Percentiles rank a stretch among this genome's conserved stretches.
Evolutionary conservation across 2,888 invertebrate species (phyloP).

Genomic region (Agriopis marginaria): DNA sequence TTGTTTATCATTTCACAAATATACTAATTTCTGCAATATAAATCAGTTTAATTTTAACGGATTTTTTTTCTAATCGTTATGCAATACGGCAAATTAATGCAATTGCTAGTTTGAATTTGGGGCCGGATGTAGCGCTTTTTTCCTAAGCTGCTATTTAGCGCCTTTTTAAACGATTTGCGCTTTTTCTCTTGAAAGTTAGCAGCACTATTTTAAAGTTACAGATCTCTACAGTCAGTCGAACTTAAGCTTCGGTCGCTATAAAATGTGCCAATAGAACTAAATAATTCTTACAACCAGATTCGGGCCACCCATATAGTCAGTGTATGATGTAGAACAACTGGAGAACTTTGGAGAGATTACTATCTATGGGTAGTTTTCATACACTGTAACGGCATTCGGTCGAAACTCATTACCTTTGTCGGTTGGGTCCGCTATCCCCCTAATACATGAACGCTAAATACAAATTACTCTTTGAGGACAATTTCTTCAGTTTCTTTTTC

Average conservation of each 20-base stretch:
- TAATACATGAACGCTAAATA: conserved; percentile 85
- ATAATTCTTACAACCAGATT: conserved; percentile 77
- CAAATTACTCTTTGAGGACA: conserved; percentile 74
- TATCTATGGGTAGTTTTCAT: conserved; percentile 68
- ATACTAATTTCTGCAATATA: too few species aligned
- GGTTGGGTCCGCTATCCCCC: conserved; percentile 53
- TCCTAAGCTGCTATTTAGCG: too few species aligned
- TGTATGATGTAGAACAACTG: conserved; percentile 63
- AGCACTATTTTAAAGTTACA: conserved; percentile 2
- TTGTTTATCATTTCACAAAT: too few species aligned
- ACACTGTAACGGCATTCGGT: conserved; percentile 82
- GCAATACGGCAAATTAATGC: too few species aligned
- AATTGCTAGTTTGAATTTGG: too few species aligned
- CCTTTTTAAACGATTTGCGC: too few species aligned
- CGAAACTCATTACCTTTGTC: conserved; percentile 81
- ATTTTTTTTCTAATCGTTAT: too few species aligned
- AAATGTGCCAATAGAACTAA: conserved; percentile 77
- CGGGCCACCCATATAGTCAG: conserved; percentile 82
- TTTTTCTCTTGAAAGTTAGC: too few species aligned
- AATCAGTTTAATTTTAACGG: too few species aligned
- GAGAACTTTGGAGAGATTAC: conserved; percentile 50
- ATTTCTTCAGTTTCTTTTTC: conserved; percentile 65
- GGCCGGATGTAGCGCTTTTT: too few species aligned
- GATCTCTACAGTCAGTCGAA: conserved; percentile 32
- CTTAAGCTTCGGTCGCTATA: conserved; percentile 48